Conservation (phyloP, 1,140 invertebrate species). For the Ephestia elutella region DNA sequence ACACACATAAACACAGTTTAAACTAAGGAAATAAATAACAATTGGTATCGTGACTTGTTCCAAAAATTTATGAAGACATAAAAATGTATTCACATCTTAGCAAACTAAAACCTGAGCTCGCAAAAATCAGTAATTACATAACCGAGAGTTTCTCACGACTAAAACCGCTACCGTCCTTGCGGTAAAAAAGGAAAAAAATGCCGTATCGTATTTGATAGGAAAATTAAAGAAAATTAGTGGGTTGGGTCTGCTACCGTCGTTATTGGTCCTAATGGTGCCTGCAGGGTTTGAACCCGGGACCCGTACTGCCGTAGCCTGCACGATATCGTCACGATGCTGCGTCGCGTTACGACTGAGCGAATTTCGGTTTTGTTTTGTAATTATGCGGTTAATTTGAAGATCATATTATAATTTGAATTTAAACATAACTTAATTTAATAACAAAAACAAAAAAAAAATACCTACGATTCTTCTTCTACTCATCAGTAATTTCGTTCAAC, state of each 20-base stretch:
- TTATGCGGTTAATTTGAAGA: no score
- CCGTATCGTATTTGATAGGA: constrained; percentile 64
- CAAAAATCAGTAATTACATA: constrained; percentile 56
- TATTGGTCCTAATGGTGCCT: constrained; percentile 67
- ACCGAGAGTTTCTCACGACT: constrained; percentile 52
- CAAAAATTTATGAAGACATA: not conserved
- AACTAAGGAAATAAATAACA: no score
- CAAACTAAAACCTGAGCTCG: constrained; percentile 6
- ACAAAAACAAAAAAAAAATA: no score
- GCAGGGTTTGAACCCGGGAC: constrained; percentile 46
- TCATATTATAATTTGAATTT: no score
- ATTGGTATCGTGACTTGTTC: not conserved
- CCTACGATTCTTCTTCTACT: no score
- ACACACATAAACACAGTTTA: no score
- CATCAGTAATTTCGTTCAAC: no score
- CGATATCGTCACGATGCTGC: not conserved
- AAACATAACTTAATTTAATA: no score
- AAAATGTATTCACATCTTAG: not conserved
- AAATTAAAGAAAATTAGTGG: constrained; percentile 71
- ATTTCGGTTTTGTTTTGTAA: not conserved
- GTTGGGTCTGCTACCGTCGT: constrained; percentile 54
- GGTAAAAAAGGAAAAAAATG: constrained; percentile 37
- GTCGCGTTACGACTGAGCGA: not conserved
- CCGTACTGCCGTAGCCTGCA: constrained; percentile 2
- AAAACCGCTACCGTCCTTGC: constrained; percentile 32